A percentile compares a stretch with the other conserved stretches of the same genome.
phyloP scores from a whole-genome alignment of 2,888 invertebrate species.

The Minunthozetes semirufus region DNA sequence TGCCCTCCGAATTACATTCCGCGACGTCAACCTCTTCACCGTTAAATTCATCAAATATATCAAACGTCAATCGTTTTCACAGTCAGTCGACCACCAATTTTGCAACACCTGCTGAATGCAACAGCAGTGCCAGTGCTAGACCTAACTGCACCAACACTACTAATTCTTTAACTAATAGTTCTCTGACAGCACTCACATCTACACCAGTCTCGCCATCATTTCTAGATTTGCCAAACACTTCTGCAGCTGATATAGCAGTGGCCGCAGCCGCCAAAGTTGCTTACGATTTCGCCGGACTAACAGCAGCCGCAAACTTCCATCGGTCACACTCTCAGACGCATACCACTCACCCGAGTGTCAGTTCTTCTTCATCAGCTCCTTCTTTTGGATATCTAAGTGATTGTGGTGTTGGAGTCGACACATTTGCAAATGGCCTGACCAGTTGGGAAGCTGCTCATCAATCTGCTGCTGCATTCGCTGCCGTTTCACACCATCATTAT shows the following conservation, averaged over 20 bases:
- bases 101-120: slow-evolving; percentile 40
- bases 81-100: slow-evolving; percentile 38
- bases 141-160: background rate
- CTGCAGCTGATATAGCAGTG: slow-evolving; percentile 30
- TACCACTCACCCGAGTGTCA: slow-evolving; percentile 32
- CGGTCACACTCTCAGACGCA: slow-evolving; percentile 37
- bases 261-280: slow-evolving; percentile 33
- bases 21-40: slow-evolving; percentile 23
- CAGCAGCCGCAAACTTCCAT: slow-evolving; percentile 18
- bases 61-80: slow-evolving; percentile 43
- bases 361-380: slow-evolving; percentile 3
- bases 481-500: slow-evolving; percentile 34
- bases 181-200: background rate
- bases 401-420: slow-evolving; percentile 37
- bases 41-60: slow-evolving; percentile 42
- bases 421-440: slow-evolving; percentile 36
- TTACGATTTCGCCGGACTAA: slow-evolving; percentile 14
- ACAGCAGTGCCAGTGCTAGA: slow-evolving; percentile 21
- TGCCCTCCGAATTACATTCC: slow-evolving; percentile 12
- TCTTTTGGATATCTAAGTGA: slow-evolving; percentile 34
- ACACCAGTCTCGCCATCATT: background rate
- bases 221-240: slow-evolving; percentile 29
- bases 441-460: slow-evolving; percentile 39
- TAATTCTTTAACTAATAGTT: background rate
- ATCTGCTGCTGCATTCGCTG: slow-evolving; percentile 34